These are phyloP conservation scores for Lepeophtheirus salmonis DNA, from an alignment of 1,140 invertebrate genomes.

Conservation along the genomic window DNA sequence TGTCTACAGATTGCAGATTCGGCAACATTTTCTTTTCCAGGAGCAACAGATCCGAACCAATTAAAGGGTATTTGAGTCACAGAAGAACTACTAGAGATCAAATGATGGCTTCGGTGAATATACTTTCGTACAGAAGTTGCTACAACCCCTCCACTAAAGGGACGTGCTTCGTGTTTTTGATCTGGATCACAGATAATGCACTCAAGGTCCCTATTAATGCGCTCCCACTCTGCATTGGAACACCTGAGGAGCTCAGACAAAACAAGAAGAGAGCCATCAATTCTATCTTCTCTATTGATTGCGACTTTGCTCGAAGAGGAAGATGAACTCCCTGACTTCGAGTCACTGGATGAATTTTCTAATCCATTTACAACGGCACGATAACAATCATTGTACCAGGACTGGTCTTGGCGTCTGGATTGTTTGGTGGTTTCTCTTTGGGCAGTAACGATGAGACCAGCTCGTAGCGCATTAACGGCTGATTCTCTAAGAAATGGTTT, in stretches of 20 bases:
- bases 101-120: background rate
- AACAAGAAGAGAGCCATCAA: slow-evolving; percentile 80
- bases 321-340: no score
- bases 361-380: slow-evolving; percentile 67
- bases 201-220: slow-evolving; percentile 46
- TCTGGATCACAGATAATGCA: slow-evolving; percentile 1
- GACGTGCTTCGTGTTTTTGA: background rate
- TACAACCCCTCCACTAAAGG: background rate
- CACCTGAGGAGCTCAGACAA: slow-evolving; percentile 83
- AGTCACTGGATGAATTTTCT: no score
- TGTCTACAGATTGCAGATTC: slow-evolving; percentile 28
- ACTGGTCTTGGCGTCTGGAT: slow-evolving; percentile 4
- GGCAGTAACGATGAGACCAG: slow-evolving; percentile 77
- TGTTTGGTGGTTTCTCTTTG: slow-evolving; percentile 75
- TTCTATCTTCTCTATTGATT: slow-evolving; percentile 57
- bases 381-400: slow-evolving; percentile 60
- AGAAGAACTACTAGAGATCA: background rate
- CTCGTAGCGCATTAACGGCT: slow-evolving; percentile 73
- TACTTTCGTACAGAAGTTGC: slow-evolving; percentile 12
- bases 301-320: slow-evolving; percentile 37
- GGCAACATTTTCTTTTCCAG: slow-evolving; percentile 10
- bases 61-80: slow-evolving; percentile 8
- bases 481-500: slow-evolving; percentile 79
- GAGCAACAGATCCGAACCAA: slow-evolving; percentile 16
- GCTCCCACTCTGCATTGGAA: slow-evolving; percentile 73